Base-by-base conservation (phyloP, 2,113 vertebrate species). In the Ictalurus punctatus region DNA sequence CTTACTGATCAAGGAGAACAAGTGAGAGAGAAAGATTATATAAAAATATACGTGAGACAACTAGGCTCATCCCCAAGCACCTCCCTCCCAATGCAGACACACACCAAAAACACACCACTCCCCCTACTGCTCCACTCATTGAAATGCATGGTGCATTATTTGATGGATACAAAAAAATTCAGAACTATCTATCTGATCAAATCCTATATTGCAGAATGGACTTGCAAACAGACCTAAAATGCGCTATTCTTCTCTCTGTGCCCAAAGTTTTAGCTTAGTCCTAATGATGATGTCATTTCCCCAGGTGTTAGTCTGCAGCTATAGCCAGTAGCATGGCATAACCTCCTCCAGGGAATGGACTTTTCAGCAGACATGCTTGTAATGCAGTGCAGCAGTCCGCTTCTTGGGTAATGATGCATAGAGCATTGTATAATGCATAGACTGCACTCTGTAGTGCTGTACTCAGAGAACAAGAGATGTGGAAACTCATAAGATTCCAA, bases 271-370 rank as follows among this genome's bases (percentile, higher is more conserved):
- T 52, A 59, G 19, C 65, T 83, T 88, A 58, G 54, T 52, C 80
- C 37, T 48, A 25, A 63, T 73, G 61, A 48, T 88, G 87, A 83
- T 19, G 80, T 88, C 63, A 83, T 88, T 48, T 74, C 56, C 65
- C 87, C 87, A 88, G 80, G 87, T 88, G 80, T 48, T 88, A 74
- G 65, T 83, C 54, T 82, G 87, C 67, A 83, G 52, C 16, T 37
- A 71, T 34, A 73, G 17, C 52, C 79, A 83, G 63, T 88, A 73
- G 79, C 58, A 69, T 59, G 44, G 80, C 80, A 58, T 48, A 56
- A 56, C 4, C 13, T 23, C 30, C 87, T 74, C 40, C 37, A 54
- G 90, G 74, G 78, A 78, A 56, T 73, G 58, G 69, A 87, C 25
- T 59, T 76, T 79, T 87, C 81, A 44, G 30, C 71, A 79, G 40